Conservation (phyloP, 2,113 vertebrate genomes). For the Mohoua ochrocephala region DNA sequence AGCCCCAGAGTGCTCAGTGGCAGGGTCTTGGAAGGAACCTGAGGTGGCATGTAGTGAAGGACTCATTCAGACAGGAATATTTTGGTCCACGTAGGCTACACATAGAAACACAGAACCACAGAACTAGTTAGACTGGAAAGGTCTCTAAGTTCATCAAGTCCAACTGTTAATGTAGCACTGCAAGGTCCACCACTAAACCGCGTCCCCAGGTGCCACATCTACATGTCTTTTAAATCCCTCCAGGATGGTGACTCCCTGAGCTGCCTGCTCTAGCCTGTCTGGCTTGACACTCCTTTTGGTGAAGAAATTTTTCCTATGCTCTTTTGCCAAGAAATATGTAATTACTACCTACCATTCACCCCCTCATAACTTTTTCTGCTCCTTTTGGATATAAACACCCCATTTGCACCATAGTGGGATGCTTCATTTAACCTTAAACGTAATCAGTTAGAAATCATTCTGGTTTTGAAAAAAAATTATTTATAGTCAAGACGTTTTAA, state of each 20-base stretch:
- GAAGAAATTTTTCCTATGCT: background rate
- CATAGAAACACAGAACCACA: background rate
- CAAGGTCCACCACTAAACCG: background rate
- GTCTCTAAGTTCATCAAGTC: background rate
- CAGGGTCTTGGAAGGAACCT: background rate
- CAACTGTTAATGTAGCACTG: background rate
- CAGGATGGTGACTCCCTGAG: background rate
- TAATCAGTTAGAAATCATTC: background rate
- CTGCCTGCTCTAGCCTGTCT: background rate
- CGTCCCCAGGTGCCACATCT: background rate
- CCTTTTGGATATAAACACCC: background rate
- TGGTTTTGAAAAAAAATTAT: background rate
- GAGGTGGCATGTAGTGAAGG: background rate
- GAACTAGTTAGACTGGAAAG: background rate
- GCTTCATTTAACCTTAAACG: background rate
- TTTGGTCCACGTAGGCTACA: background rate
- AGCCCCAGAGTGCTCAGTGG: background rate
- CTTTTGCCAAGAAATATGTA: background rate
- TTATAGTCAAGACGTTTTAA: background rate
- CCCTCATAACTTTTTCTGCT: background rate
- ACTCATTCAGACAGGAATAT: background rate
- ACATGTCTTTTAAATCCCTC: background rate
- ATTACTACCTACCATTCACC: background rate
- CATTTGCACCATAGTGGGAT: background rate
- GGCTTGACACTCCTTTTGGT: background rate